Evolutionary conservation across 2,888 invertebrate species (phyloP).

Genomic region (Aphodius sticticus): DNA sequence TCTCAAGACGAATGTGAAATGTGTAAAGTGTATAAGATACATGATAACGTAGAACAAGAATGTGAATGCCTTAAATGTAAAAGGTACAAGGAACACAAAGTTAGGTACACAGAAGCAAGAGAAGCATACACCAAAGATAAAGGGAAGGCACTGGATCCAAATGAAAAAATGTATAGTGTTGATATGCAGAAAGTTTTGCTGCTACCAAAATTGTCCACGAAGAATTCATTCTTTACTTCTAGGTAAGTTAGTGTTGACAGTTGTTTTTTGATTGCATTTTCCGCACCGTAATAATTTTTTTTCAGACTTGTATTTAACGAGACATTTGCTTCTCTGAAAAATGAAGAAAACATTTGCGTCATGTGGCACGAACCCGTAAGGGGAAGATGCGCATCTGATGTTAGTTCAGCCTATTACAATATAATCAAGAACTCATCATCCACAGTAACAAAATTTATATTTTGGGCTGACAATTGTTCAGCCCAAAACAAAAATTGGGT

Average conservation of each 20-base stretch:
- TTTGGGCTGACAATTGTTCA: constrained; percentile 18
- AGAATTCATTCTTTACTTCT: constrained; percentile 11
- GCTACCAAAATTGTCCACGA: constrained; percentile 8
- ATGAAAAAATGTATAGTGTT: constrained; percentile 7
- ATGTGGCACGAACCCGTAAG: constrained; percentile 38
- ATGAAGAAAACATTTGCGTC: constrained; percentile 34
- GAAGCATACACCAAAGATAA: constrained; percentile 16
- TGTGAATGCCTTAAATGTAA: constrained; percentile 9
- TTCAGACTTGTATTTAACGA: constrained; percentile 12
- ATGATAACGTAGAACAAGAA: constrained; percentile 4
- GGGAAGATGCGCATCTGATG: constrained; percentile 35
- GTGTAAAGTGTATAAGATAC: constrained; percentile 4
- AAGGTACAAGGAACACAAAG: constrained; percentile 5
- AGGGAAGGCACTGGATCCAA: constrained; percentile 7
- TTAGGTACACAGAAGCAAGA: constrained; percentile 7
- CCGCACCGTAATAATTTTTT: not conserved
- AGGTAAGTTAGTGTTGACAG: not conserved
- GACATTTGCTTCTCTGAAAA: constrained; percentile 23
- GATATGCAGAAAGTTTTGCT: constrained; percentile 17
- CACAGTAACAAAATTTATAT: constrained; percentile 11
- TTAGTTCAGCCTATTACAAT: constrained; percentile 32
- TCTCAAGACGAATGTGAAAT: not conserved
- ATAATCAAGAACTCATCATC: not conserved
- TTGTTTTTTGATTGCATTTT: not conserved
- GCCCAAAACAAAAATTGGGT: not conserved